These are phyloP conservation scores for Periophthalmus modestus DNA, from an alignment of 2,113 vertebrate species.

Conservation along the genomic window DNA sequence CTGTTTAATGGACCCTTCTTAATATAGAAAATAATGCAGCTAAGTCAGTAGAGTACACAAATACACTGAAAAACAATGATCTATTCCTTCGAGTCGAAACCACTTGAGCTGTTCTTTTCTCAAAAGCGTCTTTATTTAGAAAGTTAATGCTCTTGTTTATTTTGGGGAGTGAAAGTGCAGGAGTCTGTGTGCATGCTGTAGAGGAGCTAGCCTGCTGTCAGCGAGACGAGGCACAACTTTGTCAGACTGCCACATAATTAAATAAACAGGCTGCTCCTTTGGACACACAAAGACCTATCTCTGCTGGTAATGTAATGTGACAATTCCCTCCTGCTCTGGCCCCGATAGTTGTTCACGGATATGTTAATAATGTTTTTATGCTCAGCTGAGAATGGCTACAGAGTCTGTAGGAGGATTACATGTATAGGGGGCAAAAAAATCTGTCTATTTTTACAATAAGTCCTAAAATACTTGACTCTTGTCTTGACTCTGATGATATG, in stretches of 20 bases:
- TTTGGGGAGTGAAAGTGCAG: conserved; percentile 10
- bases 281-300: conserved; percentile 38
- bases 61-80: conserved; percentile 3
- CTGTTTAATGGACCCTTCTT: neutral
- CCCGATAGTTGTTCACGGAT: conserved; percentile 16
- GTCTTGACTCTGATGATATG: neutral
- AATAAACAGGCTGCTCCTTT: conserved; percentile 45
- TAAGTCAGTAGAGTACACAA: neutral
- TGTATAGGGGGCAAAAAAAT: neutral
- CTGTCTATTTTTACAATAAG: neutral
- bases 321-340: conserved; percentile 21
- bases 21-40: conserved; percentile 2
- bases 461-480: neutral
- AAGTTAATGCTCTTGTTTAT: conserved; percentile 24
- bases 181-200: conserved; percentile 36
- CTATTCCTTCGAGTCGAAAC: conserved; percentile 8
- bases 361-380: conserved; percentile 21
- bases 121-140: conserved; percentile 65
- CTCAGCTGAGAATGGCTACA: neutral
- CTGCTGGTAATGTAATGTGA: conserved; percentile 46
- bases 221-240: conserved; percentile 42
- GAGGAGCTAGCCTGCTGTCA: conserved; percentile 54
- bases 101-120: conserved; percentile 43
- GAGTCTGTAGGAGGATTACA: neutral
- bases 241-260: conserved; percentile 54